Evolutionary conservation across 2,888 invertebrate species (phyloP).

Genomic region (Plusia festucae): DNA sequence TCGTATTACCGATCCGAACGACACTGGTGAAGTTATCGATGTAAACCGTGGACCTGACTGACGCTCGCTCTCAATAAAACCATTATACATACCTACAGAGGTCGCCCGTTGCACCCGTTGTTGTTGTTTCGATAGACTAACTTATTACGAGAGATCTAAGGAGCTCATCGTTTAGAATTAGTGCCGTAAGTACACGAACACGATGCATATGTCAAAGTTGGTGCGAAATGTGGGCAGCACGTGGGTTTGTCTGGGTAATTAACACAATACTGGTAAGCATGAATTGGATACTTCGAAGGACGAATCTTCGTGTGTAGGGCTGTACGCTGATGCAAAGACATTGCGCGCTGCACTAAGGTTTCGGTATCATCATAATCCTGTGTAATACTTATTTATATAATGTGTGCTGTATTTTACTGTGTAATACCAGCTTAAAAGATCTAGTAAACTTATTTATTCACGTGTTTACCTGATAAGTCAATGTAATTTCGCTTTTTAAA

Average conservation of each 20-base stretch:
- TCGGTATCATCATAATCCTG: slow-evolving; percentile 22
- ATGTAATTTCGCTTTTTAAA: background rate
- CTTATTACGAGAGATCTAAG: too few relatives aligned
- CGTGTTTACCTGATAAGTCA: slow-evolving; percentile 10
- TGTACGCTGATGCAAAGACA: slow-evolving; percentile 11
- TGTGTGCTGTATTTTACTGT: slow-evolving; percentile 15
- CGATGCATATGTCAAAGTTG: slow-evolving; percentile 15
- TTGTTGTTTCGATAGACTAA: too few relatives aligned
- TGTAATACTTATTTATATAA: slow-evolving; percentile 26
- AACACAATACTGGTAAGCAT: slow-evolving; percentile 32
- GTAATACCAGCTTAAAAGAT: slow-evolving; percentile 24
- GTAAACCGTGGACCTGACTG: slow-evolving; percentile 6
- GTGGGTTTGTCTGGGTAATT: slow-evolving; percentile 54
- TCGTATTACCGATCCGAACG: slow-evolving; percentile 21
- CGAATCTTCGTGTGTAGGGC: slow-evolving; percentile 45
- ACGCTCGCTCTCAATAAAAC: background rate
- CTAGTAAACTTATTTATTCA: slow-evolving; percentile 13
- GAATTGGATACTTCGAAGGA: slow-evolving; percentile 47
- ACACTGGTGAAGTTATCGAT: slow-evolving; percentile 11
- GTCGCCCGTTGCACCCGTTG: too few relatives aligned
- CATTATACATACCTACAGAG: background rate
- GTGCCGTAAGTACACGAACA: too few relatives aligned
- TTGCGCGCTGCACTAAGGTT: slow-evolving; percentile 13
- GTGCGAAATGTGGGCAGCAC: slow-evolving; percentile 49
- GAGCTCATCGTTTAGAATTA: background rate